Evolutionary conservation across 2,888 invertebrate genomes (phyloP).

Genomic region (Spodoptera littoralis): DNA sequence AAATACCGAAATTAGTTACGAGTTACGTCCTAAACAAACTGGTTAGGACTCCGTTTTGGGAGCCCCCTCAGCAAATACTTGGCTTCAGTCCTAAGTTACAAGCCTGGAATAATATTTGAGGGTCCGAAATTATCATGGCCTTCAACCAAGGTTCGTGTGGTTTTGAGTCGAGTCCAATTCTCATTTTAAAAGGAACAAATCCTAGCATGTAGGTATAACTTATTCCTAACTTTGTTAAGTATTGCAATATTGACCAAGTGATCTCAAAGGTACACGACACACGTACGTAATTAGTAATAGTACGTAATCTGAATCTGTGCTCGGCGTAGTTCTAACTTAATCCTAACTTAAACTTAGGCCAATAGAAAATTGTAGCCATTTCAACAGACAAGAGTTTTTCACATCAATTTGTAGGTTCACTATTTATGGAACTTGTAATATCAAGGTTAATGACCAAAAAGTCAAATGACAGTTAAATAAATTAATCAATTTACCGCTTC

Average conservation of each 20-base stretch:
- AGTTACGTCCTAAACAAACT: conserved; percentile 56
- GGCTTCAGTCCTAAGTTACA: conserved; percentile 26
- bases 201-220: no score
- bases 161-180: background rate
- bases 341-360: no score
- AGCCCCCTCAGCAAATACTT: conserved; percentile 44
- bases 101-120: conserved; percentile 48
- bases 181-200: conserved; percentile 4
- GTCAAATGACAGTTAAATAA: conserved; percentile 16
- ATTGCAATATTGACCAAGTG: no score
- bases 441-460: conserved; percentile 18
- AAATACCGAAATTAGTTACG: conserved; percentile 53
- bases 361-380: no score
- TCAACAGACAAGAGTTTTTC: no score
- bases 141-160: conserved; percentile 1
- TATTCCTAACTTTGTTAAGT: no score
- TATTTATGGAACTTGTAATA: conserved; percentile 1
- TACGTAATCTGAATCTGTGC: no score
- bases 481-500: conserved; percentile 42
- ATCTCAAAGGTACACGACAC: no score
- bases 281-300: no score
- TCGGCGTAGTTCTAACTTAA: no score
- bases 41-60: conserved; percentile 34
- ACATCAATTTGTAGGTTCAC: no score
- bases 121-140: conserved; percentile 33